Conservation (phyloP, 2,113 vertebrate species). For the Tenebrosternarchus preto region DNA sequence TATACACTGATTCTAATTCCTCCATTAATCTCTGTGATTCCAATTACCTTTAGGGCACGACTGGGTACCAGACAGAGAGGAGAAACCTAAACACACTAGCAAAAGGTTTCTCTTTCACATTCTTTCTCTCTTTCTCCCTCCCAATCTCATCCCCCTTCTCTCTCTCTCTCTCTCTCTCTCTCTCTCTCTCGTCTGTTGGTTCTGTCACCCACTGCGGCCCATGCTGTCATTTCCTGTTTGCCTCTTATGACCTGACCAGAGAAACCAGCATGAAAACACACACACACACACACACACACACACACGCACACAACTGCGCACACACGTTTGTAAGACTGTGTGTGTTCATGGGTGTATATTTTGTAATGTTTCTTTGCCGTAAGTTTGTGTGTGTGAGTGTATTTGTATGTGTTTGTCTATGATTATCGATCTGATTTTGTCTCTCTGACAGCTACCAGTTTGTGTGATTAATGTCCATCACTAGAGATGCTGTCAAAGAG, state of each 20-base stretch:
- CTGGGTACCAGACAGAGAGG: too few relatives aligned
- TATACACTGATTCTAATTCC: too few relatives aligned
- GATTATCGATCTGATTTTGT: constrained; percentile 43
- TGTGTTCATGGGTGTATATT: background rate
- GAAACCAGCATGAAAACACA: constrained; percentile 6
- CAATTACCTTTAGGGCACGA: too few relatives aligned
- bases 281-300: constrained; percentile 15
- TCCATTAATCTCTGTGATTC: too few relatives aligned
- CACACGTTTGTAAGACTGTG: too few relatives aligned
- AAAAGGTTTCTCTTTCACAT: constrained; percentile 5
- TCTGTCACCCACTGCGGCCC: constrained; percentile 37
- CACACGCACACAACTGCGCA: constrained; percentile 12
- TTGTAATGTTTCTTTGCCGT: background rate
- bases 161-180: background rate
- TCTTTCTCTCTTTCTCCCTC: too few relatives aligned
- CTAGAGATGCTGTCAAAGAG: constrained; percentile 13
- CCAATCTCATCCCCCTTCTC: background rate
- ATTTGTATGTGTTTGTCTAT: constrained; percentile 3
- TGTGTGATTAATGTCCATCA: constrained; percentile 50
- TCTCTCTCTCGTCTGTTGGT: constrained; percentile 23
- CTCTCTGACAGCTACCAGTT: constrained; percentile 42
- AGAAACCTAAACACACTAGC: too few relatives aligned
- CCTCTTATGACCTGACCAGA: constrained; percentile 24
- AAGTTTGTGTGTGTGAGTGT: background rate
- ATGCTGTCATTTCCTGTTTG: constrained; percentile 51